phyloP scores from a whole-genome alignment of 2,113 vertebrate species.

The Riparia riparia region DNA sequence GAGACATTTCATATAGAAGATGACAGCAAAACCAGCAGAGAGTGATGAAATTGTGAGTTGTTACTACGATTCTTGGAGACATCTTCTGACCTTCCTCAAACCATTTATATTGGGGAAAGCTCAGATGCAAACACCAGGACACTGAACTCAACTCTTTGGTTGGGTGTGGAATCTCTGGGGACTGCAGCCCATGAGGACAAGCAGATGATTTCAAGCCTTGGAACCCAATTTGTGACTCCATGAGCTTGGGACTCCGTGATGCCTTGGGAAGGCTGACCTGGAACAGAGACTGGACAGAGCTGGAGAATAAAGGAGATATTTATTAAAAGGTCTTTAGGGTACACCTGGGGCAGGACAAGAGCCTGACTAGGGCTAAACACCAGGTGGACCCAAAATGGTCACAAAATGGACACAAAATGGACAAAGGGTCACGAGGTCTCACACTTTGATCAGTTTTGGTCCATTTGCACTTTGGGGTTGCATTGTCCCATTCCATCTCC shows the following conservation, averaged over 20 bases:
- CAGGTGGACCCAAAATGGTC: too few species aligned
- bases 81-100: not conserved
- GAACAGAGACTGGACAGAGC: not conserved
- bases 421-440: not conserved
- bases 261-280: not conserved
- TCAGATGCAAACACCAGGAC: not conserved
- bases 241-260: accelerated
- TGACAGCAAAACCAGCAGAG: slow-evolving; percentile 12
- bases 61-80: not conserved
- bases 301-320: accelerated
- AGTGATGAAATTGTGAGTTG: not conserved
- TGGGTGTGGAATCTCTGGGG: accelerated
- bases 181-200: accelerated
- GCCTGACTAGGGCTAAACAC: too few species aligned
- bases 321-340: not conserved
- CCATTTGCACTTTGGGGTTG: not conserved
- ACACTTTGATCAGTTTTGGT: not conserved
- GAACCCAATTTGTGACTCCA: not conserved
- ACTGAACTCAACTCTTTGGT: not conserved
- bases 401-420: not conserved
- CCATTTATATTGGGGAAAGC: not conserved
- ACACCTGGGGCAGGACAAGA: not conserved
- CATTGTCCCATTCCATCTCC: too few species aligned
- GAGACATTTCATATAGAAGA: not conserved
- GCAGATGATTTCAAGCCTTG: not conserved